A percentile compares a stretch with the other conserved stretches of the same genome.
These are phyloP conservation scores for Egretta garzetta DNA, from an alignment of 2,113 vertebrate genomes.

Conservation along the genomic window DNA sequence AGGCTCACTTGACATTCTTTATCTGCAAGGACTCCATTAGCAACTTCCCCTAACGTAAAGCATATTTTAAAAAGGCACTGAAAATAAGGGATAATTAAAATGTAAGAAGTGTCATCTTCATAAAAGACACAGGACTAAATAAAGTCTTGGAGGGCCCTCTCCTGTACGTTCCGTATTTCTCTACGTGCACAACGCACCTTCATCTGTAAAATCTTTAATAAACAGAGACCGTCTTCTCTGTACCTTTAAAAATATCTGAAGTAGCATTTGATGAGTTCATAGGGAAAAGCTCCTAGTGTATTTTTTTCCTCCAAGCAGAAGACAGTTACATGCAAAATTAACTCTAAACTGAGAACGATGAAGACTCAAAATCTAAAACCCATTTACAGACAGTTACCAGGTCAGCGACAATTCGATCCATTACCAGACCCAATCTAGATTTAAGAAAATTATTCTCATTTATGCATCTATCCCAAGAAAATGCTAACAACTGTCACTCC, in stretches of 20 bases:
- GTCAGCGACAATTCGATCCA: background rate
- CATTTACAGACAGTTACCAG: background rate
- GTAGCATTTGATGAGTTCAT: background rate
- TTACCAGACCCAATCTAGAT: background rate
- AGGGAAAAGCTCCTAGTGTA: background rate
- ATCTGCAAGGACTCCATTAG: conserved; percentile 43
- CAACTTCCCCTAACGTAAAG: background rate
- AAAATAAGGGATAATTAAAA: conserved; percentile 44
- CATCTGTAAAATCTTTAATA: background rate
- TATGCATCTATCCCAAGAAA: background rate
- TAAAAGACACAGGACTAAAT: conserved; percentile 61
- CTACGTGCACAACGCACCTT: conserved; percentile 4
- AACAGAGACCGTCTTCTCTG: background rate
- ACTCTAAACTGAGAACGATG: background rate
- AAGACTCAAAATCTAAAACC: background rate
- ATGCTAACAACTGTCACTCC: background rate
- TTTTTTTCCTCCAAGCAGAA: background rate
- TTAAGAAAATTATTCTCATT: background rate
- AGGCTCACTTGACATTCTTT: background rate
- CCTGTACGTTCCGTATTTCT: conserved; percentile 63
- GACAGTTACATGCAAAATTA: background rate
- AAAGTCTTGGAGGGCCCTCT: conserved; percentile 76
- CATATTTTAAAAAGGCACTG: background rate
- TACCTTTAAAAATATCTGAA: background rate
- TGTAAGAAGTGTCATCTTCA: conserved; percentile 66